phyloP scores from a whole-genome alignment of 2,888 invertebrate genomes.

The Dorcus hopei region DNA sequence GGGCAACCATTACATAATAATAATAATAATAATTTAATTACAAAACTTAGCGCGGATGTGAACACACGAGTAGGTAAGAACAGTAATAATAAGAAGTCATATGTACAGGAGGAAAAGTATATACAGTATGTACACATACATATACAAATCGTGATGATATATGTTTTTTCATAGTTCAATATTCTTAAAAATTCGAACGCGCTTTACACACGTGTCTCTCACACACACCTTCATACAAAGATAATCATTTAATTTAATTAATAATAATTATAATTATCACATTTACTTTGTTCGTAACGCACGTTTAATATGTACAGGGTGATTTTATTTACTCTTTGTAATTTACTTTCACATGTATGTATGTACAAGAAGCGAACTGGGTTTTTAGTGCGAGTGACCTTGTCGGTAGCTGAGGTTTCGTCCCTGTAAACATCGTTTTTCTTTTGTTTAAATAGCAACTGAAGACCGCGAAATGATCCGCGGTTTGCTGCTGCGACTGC shows the following conservation, averaged over 20 bases:
- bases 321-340: constrained; percentile 20
- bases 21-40: constrained; percentile 27
- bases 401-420: no score
- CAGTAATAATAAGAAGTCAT: constrained; percentile 23
- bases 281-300: constrained; percentile 18
- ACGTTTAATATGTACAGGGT: constrained; percentile 4
- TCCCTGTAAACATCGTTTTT: no score
- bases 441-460: no score
- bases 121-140: constrained; percentile 37
- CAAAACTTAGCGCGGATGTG: constrained; percentile 34
- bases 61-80: constrained; percentile 37
- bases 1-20: constrained; percentile 38
- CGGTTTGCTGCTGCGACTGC: no score
- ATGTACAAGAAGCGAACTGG: not conserved
- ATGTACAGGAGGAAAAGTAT: constrained; percentile 41
- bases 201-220: not conserved
- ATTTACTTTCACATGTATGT: constrained; percentile 5
- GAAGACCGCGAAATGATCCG: no score
- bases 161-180: constrained; percentile 6
- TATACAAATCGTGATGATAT: constrained; percentile 33
- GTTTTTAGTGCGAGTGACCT: no score
- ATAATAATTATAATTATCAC: constrained; percentile 25
- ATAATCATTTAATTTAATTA: constrained; percentile 12
- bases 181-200: not conserved
- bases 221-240: constrained; percentile 3